Conservation (phyloP, 1,140 invertebrate genomes). For the Neodiprion fabricii region DNA sequence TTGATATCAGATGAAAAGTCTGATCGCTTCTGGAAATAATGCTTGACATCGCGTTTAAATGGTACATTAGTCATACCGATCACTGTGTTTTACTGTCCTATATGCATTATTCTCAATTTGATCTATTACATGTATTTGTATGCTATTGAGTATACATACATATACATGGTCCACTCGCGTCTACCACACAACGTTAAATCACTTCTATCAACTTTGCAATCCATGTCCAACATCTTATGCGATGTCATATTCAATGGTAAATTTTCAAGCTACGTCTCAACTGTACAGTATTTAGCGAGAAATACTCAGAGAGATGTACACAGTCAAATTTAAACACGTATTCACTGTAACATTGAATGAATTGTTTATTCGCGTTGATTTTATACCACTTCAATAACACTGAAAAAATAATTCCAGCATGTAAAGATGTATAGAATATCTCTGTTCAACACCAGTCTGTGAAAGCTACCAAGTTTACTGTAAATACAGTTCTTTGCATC, state of each 20-base stretch:
- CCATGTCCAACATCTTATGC: neutral
- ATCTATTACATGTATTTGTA: neutral
- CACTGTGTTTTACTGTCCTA: neutral
- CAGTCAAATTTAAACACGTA: too few relatives aligned
- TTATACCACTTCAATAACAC: neutral
- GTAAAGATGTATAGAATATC: neutral
- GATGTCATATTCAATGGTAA: neutral
- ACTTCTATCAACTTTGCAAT: neutral
- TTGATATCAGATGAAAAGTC: neutral
- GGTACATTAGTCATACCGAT: neutral
- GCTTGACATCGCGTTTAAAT: neutral
- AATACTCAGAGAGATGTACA: neutral
- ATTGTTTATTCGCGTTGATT: neutral
- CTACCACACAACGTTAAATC: neutral
- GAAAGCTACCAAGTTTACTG: too few relatives aligned
- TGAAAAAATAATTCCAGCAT: neutral
- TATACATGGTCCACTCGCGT: slow-evolving; percentile 5
- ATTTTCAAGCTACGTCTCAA: neutral
- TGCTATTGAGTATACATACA: slow-evolving; percentile 6
- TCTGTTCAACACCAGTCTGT: neutral
- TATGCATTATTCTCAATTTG: neutral
- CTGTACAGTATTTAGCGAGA: neutral
- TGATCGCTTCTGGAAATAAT: neutral
- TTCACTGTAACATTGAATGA: too few relatives aligned
- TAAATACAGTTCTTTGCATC: too few relatives aligned